These are phyloP conservation scores for Sclerurus mexicanus DNA, from an alignment of 2,113 vertebrate genomes.

Conservation along the genomic window DNA sequence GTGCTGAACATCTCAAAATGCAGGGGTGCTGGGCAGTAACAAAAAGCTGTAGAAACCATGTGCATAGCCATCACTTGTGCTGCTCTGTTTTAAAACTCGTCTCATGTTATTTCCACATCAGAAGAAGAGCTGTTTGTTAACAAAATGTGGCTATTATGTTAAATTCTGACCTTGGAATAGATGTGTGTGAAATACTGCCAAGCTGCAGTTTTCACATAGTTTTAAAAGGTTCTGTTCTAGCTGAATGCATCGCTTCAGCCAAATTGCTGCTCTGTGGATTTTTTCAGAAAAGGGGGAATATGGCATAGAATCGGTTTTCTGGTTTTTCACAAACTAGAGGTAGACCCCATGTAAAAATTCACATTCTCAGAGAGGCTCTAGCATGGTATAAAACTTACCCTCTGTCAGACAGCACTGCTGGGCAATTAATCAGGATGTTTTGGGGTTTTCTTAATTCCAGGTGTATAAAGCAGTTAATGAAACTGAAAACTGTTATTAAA, in stretches of 20 bases:
- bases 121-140: background rate
- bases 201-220: background rate
- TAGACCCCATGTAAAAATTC: background rate
- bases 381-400: background rate
- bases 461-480: conserved; percentile 35
- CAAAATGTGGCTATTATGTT: background rate
- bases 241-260: background rate
- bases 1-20: background rate
- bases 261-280: background rate
- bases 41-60: background rate
- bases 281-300: background rate
- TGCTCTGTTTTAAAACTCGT: background rate
- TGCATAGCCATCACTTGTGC: background rate
- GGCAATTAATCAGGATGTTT: background rate
- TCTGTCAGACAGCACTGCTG: background rate
- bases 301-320: background rate
- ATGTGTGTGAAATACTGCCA: background rate
- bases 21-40: background rate
- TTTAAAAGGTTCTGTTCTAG: background rate
- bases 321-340: background rate
- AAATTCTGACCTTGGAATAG: background rate
- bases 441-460: background rate
- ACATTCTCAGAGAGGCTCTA: background rate
- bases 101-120: background rate
- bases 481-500: conserved; percentile 61